Base-by-base conservation (phyloP, 2,888 invertebrate species). In the Glaucopsyche alexis region DNA sequence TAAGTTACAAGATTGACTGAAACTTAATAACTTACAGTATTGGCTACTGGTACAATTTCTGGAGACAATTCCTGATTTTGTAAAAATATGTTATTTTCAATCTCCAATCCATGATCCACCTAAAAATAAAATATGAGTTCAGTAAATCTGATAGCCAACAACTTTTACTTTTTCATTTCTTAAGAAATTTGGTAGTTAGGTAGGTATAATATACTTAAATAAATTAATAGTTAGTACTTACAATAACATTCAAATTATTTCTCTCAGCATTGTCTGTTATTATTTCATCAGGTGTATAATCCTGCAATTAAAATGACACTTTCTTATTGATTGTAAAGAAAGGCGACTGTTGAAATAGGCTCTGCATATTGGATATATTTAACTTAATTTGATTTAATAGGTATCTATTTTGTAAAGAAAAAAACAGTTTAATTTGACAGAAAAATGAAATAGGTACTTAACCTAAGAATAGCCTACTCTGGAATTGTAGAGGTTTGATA, bases 91-190 rank as follows among this genome's bases (percentile, higher is more conserved):
- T n/a, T 50, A n/a, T 50, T 50, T 50, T 49, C 50, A 50, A 6
- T 50, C 50, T 50, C 50, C n/a, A n/a, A n/a, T 50, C n/a, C 50
- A 50, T 50, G 50, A 50, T n/a, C n/a, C 50, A 50, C 50, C 50
- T 50, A 50, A 50, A 50, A 50, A n/a, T 50, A n/a, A 50, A 49
- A 49, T 49, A n/a, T 49, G n/a, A 49, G 7, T 14, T 49, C 49
- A n/a, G 49, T 49, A 49, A 49, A 49, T 49, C 49, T 14, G 49
- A 49, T 49, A 49, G 49, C 14, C 49, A 49, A 49, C 49, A n/a
- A n/a, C n/a, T 49, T n/a, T n/a, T 49, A 29, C 29, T 29, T 49
- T 49, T 49, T 49, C n/a, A 49, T n/a, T 49, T 49, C n/a, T 49
- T 49, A 49, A 49, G 49, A 49, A 14, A n/a, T 49, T 49, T 49